Base-by-base conservation (phyloP, 2,797 vertebrate species). In the Gymnocypris eckloni region DNA sequence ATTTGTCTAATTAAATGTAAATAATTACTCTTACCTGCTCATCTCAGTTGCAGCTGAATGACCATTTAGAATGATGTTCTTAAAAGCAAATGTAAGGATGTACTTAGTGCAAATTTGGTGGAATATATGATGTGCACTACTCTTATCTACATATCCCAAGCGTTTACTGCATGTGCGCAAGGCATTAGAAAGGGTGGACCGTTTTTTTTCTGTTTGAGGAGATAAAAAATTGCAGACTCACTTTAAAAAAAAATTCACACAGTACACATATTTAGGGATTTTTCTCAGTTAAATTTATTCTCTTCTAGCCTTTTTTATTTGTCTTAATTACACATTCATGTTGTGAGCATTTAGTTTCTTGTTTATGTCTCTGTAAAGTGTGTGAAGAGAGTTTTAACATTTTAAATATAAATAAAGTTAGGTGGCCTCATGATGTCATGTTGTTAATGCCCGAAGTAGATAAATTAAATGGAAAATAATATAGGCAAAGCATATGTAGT, bases 211-310 rank as follows among this genome's bases (percentile, higher is more conserved):
- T 94, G 94, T 88, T 85, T 59, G 67, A 73, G 28, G 16, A 93
- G 94, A 95, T 95, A 95, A 94, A 89, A 91, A 61, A 72, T 0
- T 39, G 25, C 50, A 25, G 50, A 18, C 50, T 66, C 56, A 33
- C 41, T 61, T 66, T 45, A 1, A 64, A 79, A 25, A 25, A 0
- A 52, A 6, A 2, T 4, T 25, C 41, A 12, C 59, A 75, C 18
- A 28, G 4, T 25, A 56, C 76, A 81, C 2, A 15, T 28, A 59
- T 79, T 79, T 25, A 25, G 3, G 16, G 18, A 22, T 18, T 28
- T 2, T 50, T 50, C 7, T 33, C 15, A 11, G 45, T 33, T 75
- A 1, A 52, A 6, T 52, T 2, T 6, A 22, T 39, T 77, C 0
- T 76, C 6, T 54, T 39, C 2, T 77, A 66, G 18, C 15, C 0